These are phyloP conservation scores for Miltochrista miniata DNA, from an alignment of 2,888 invertebrate genomes.

Conservation along the genomic window DNA sequence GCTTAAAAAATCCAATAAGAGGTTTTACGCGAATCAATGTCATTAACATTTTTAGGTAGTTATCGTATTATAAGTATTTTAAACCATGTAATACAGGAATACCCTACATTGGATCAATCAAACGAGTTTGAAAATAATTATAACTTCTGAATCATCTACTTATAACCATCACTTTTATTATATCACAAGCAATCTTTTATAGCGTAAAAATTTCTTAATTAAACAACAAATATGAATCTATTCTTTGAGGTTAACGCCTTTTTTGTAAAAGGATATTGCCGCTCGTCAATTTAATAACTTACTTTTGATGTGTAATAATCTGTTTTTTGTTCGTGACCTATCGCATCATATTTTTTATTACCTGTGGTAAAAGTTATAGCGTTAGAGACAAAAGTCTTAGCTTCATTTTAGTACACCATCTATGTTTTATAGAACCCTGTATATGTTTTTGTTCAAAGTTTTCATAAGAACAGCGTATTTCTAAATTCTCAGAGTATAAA, in stretches of 20 bases:
- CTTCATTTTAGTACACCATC: constrained; percentile 6
- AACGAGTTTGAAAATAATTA: constrained; percentile 50
- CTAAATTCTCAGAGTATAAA: constrained; percentile 31
- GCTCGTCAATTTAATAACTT: constrained; percentile 76
- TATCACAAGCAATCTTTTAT: constrained; percentile 64
- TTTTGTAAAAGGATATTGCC: constrained; percentile 68
- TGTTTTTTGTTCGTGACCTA: constrained; percentile 48
- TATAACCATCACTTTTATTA: constrained; percentile 30
- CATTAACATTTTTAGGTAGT: too few species aligned
- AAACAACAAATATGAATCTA: constrained; percentile 71
- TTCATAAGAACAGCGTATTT: constrained; percentile 7
- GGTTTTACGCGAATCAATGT: too few species aligned
- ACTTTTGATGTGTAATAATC: constrained; percentile 61
- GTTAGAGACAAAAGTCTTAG: constrained; percentile 16
- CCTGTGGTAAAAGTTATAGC: constrained; percentile 20
- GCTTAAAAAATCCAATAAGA: too few species aligned
- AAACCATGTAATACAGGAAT: background rate
- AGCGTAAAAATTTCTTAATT: constrained; percentile 77
- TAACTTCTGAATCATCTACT: constrained; percentile 38
- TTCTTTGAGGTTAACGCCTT: constrained; percentile 72
- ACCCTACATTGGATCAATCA: background rate
- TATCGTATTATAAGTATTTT: background rate
- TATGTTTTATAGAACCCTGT: background rate
- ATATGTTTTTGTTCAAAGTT: background rate
- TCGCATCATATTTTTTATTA: constrained; percentile 30